A percentile compares a stretch with the other conserved stretches of the same genome.
Evolutionary conservation across 2,797 vertebrate species (phyloP).

Genomic region (Trematomus bernacchii): DNA sequence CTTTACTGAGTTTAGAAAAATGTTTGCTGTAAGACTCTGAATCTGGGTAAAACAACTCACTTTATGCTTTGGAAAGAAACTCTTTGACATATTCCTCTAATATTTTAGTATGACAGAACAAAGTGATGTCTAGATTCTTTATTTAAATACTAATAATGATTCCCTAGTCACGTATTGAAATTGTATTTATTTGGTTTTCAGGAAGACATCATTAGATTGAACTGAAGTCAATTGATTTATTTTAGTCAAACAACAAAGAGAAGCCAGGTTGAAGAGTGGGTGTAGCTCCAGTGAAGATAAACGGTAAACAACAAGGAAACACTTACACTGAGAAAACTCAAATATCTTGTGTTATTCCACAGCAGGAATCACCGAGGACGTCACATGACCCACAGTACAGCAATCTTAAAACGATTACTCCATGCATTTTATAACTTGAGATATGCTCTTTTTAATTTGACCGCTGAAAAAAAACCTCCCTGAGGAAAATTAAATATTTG

Average conservation of each 20-base stretch:
- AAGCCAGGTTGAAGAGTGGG: background rate
- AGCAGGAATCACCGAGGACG: slow-evolving; percentile 7
- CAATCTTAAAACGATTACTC: slow-evolving; percentile 29
- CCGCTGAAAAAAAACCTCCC: slow-evolving; percentile 40
- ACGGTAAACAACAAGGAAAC: slow-evolving; percentile 9
- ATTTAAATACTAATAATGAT: slow-evolving; percentile 13
- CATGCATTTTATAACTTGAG: slow-evolving; percentile 25
- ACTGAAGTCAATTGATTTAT: slow-evolving; percentile 23
- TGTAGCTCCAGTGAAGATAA: slow-evolving; percentile 2
- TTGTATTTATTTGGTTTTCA: background rate
- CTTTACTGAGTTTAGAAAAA: slow-evolving; percentile 29
- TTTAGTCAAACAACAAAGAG: background rate
- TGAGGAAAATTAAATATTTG: slow-evolving; percentile 54
- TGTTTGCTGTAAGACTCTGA: slow-evolving; percentile 7
- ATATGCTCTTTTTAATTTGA: slow-evolving; percentile 48
- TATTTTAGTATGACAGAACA: background rate
- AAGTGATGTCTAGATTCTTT: background rate
- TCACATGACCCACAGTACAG: slow-evolving; percentile 15
- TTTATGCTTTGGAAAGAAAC: background rate
- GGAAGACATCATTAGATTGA: slow-evolving; percentile 17
- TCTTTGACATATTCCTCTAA: slow-evolving; percentile 13
- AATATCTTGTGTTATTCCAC: background rate
- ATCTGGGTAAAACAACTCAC: slow-evolving; percentile 18
- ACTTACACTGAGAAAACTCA: slow-evolving; percentile 3
- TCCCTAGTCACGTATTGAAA: background rate